Evolutionary conservation across 2,797 vertebrate genomes (phyloP).

Genomic region (Malurus leucopterus): DNA sequence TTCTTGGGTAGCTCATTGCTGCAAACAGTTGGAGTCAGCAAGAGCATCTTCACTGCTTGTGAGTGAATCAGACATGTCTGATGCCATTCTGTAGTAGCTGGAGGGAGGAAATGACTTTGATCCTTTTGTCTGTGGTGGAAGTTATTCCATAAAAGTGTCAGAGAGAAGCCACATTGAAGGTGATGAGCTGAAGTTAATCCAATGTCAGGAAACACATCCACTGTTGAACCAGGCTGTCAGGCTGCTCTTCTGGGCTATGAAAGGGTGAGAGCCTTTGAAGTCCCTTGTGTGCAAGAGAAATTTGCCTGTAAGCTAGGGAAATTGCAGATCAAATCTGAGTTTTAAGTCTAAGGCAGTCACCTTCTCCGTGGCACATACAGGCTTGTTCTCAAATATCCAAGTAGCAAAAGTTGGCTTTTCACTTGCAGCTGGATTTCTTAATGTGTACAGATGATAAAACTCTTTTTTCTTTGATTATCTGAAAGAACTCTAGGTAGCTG

Average conservation of each 20-base stretch:
- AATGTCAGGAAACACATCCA: neutral
- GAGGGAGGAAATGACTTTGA: neutral
- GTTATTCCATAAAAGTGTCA: neutral
- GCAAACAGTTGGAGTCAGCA: neutral
- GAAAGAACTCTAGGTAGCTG: neutral
- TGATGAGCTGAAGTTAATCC: neutral
- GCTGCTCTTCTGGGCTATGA: neutral
- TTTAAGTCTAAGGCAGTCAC: neutral
- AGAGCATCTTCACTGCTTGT: neutral
- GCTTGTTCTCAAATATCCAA: neutral
- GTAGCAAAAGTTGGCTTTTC: neutral
- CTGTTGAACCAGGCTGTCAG: neutral
- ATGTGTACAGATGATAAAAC: neutral
- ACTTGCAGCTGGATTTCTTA: neutral
- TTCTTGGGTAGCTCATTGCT: neutral
- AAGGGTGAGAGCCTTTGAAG: neutral
- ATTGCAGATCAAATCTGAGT: neutral
- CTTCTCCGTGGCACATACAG: neutral
- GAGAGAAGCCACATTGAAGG: neutral
- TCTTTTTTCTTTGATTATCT: neutral
- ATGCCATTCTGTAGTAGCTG: neutral
- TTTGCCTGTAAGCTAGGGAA: slow-evolving; percentile 17
- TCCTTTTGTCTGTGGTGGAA: neutral
- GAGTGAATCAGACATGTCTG: neutral
- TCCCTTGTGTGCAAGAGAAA: neutral